Conservation (phyloP, 2,888 invertebrate species). For the Lymantria monacha region DNA sequence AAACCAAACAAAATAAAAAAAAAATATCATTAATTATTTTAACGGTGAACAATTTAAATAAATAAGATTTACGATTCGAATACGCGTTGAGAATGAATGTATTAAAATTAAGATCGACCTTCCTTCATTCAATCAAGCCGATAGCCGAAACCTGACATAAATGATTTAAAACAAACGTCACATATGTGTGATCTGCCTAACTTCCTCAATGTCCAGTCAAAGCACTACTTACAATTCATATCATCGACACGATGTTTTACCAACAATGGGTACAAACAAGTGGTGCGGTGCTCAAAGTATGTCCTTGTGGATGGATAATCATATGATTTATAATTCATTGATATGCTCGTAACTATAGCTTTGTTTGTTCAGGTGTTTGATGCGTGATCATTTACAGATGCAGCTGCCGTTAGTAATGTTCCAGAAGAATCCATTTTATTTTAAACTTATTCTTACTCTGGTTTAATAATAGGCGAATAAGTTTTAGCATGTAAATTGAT, state of each 20-base stretch:
- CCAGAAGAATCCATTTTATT: too few species aligned
- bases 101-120: not conserved
- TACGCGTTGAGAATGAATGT: too few species aligned
- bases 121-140: not conserved
- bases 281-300: slow-evolving; percentile 12
- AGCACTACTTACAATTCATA: slow-evolving; percentile 25
- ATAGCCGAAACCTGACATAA: not conserved
- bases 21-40: too few species aligned
- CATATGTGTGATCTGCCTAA: not conserved
- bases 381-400: not conserved
- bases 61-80: too few species aligned
- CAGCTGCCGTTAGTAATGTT: too few species aligned
- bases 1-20: too few species aligned
- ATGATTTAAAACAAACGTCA: slow-evolving; percentile 1
- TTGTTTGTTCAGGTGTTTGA: not conserved
- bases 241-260: slow-evolving; percentile 21
- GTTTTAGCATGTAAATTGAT: too few species aligned
- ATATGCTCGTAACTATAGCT: not conserved
- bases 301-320: slow-evolving; percentile 3
- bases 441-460: too few species aligned
- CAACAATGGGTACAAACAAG: slow-evolving; percentile 5
- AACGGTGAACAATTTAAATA: too few species aligned
- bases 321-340: not conserved
- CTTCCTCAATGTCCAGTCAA: slow-evolving; percentile 21
- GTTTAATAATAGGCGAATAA: too few species aligned